A percentile compares a stretch with the other conserved stretches of the same genome.
These are phyloP conservation scores for Parazoanthus atlanticus DNA, from an alignment of 92 coral and sea anemone species.

Conservation along the genomic window DNA sequence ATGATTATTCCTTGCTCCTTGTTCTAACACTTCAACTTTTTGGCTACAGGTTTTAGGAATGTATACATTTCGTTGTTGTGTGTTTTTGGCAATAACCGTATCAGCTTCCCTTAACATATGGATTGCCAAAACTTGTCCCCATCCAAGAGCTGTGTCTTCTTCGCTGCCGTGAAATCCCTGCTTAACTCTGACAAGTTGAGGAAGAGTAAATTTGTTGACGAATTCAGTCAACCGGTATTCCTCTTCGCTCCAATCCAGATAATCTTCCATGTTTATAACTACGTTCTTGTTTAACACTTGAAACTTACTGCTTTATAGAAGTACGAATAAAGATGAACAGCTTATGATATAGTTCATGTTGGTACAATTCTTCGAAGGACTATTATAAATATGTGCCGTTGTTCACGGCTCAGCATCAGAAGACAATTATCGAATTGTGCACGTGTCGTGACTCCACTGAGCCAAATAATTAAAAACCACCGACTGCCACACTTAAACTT, in stretches of 20 bases:
- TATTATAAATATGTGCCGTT: too few relatives aligned
- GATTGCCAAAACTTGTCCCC: slow-evolving; percentile 47
- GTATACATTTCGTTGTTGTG: not conserved
- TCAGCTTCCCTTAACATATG: slow-evolving; percentile 38
- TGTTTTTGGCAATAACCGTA: slow-evolving; percentile 34
- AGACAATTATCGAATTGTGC: too few relatives aligned
- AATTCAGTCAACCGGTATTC: slow-evolving; percentile 29
- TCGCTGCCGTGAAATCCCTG: slow-evolving; percentile 41
- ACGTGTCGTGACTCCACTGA: too few relatives aligned
- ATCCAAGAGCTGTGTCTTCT: slow-evolving; percentile 33
- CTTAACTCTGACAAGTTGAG: slow-evolving; percentile 41
- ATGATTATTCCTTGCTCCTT: not conserved
- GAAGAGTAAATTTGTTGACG: slow-evolving; percentile 31
- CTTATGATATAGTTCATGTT: too few relatives aligned
- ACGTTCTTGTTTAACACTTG: not conserved
- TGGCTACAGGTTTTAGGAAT: not conserved
- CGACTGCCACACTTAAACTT: too few relatives aligned
- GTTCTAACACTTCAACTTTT: slow-evolving; percentile 27
- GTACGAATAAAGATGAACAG: too few relatives aligned
- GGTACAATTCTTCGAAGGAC: too few relatives aligned
- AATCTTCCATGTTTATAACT: not conserved
- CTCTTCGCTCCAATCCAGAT: slow-evolving; percentile 37
- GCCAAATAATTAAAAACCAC: too few relatives aligned
- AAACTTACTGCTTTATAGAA: too few relatives aligned
- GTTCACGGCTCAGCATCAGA: too few relatives aligned